phyloP scores from a whole-genome alignment of 2,888 invertebrate genomes.

The Cacoxenus indagator region DNA sequence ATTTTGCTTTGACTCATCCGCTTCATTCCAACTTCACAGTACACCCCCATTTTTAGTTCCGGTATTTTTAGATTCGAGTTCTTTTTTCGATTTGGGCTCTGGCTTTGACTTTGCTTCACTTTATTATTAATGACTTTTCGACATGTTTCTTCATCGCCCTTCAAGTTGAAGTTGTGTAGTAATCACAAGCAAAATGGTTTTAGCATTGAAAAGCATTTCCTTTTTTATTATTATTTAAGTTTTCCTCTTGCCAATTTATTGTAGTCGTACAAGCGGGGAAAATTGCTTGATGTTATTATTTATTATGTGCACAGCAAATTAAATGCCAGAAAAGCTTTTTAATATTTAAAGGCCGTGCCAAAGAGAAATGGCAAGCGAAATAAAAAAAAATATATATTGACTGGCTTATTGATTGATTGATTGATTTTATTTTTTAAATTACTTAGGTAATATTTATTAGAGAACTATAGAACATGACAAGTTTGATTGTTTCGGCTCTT shows the following conservation, averaged over 20 bases:
- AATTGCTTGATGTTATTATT: conserved; percentile 53
- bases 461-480: too few relatives aligned
- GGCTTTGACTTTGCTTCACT: conserved; percentile 38
- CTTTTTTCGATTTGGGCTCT: conserved; percentile 25
- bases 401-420: neutral
- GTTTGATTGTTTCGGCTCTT: too few relatives aligned
- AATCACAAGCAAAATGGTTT: conserved; percentile 45
- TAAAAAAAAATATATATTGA: neutral
- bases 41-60: neutral
- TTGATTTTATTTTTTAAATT: neutral
- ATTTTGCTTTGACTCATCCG: neutral
- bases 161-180: conserved; percentile 12
- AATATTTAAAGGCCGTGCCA: neutral
- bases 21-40: neutral
- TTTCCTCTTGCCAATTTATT: neutral
- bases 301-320: conserved; percentile 51
- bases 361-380: neutral
- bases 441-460: too few relatives aligned
- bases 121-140: conserved; percentile 62
- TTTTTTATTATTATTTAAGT: conserved; percentile 45
- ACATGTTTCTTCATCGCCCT: conserved; percentile 43
- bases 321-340: conserved; percentile 55
- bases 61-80: conserved; percentile 41
- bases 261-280: too few relatives aligned
- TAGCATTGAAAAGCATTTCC: conserved; percentile 54